Evolutionary conservation across 2,113 vertebrate genomes (phyloP), one percentile per base, ranked within the genome.

Genomic region (Cromileptes altivelis): DNA sequence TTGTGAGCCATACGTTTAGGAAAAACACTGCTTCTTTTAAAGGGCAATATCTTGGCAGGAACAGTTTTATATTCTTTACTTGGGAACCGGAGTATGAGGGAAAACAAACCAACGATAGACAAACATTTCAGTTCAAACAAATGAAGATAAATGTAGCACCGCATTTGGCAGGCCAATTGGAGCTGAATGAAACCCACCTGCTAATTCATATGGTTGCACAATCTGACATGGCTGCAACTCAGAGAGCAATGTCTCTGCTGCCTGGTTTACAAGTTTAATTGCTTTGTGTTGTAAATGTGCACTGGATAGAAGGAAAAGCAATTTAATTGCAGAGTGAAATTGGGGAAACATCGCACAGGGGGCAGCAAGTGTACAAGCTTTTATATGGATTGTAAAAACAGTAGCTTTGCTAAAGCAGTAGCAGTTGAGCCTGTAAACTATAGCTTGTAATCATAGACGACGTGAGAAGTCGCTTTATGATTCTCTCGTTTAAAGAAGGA

Each of bases 201-300:
- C 61, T 83, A 83, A 85, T 93, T 89, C 82, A 81, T 84, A 61
- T 76, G 80, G 77, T 60, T 61, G 75, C 56, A 69, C 84, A 78
- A 80, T 78, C 79, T 81, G 58, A 91, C 47, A 80, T 87, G 78
- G 52, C 84, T 60, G 50, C 58, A 56, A 65, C 81, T 84, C 63
- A 33, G 63, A 75, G 70, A 86, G 76, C 30, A 60, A 49, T 75
- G 81, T 74, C 67, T 80, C 27, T 52, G 23, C 62, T 52, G 58
- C 55, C 61, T 45, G 58, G 25, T 75, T 80, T 78, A 49, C 45
- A 85, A 19, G 27, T 83, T 86, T 70, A 84, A 87, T 82, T 75
- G 73, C 25, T 70, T 52, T 40, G 70, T 74, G 50, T 75, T 80
- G 74, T 81, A 76, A 84, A 83, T 63, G 78, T 40, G 40, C 50